Conservation (phyloP, 92 coral and sea anemone species). For the Zoanthus sansibaricus region DNA sequence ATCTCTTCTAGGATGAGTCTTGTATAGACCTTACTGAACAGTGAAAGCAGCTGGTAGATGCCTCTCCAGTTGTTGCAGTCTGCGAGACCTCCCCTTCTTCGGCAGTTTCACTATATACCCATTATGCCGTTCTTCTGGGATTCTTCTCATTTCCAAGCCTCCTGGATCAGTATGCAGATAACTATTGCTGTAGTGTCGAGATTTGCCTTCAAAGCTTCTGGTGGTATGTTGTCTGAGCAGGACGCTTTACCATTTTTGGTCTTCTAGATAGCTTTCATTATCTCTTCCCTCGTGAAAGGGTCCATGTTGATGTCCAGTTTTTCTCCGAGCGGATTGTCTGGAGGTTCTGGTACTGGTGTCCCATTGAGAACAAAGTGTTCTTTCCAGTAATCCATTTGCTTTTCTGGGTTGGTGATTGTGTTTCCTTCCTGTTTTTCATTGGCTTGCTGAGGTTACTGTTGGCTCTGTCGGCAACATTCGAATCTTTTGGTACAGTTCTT, state of each 20-base stretch:
- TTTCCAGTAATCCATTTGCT: too few relatives aligned
- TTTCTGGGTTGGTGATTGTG: too few relatives aligned
- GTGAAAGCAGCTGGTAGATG: neutral
- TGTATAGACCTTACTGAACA: neutral
- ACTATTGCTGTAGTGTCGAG: neutral
- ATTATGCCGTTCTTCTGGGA: constrained; percentile 20
- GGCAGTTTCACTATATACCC: constrained; percentile 11
- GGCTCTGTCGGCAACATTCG: too few relatives aligned
- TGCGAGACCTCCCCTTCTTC: constrained; percentile 6
- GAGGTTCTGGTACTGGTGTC: too few relatives aligned
- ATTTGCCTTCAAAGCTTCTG: constrained; percentile 28
- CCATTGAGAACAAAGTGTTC: too few relatives aligned
- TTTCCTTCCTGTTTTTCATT: too few relatives aligned
- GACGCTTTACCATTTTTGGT: neutral
- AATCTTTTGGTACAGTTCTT: too few relatives aligned
- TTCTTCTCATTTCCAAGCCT: constrained; percentile 17
- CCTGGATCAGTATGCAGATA: neutral
- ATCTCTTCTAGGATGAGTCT: neutral
- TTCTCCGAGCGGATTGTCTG: too few relatives aligned
- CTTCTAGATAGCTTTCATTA: constrained; percentile 1
- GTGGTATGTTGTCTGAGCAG: neutral
- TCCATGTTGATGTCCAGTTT: neutral
- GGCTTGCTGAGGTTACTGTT: too few relatives aligned
- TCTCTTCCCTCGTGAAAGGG: constrained; percentile 3
- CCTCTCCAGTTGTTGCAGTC: constrained; percentile 36